Conservation (phyloP, 2,888 invertebrate genomes). For the Galeopsomyia nigrocyanea region DNA sequence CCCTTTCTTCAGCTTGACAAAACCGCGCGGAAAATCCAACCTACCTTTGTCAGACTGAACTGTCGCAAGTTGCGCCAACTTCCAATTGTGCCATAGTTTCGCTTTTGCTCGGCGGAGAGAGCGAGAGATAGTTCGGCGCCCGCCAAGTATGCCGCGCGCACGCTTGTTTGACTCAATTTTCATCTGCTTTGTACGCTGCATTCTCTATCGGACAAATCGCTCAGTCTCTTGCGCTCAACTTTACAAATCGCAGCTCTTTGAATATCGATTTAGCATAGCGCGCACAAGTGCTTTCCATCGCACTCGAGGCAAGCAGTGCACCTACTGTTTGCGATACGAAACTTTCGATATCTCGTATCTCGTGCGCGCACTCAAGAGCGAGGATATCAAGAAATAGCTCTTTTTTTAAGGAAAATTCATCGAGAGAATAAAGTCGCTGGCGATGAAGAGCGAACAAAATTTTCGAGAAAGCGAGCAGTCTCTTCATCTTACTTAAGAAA, state of each 20-base stretch:
- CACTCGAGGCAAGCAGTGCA: too few species aligned
- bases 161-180: constrained; percentile 36
- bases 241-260: too few species aligned
- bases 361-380: too few species aligned
- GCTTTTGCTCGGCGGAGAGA: not conserved
- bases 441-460: too few species aligned
- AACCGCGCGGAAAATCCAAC: constrained; percentile 40
- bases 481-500: constrained; percentile 3
- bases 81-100: constrained; percentile 40
- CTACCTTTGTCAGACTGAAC: constrained; percentile 40
- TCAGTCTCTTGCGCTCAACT: not conserved
- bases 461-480: too few species aligned
- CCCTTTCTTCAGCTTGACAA: constrained; percentile 23
- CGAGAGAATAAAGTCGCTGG: too few species aligned
- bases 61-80: constrained; percentile 43
- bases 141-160: constrained; percentile 17
- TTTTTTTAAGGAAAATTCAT: too few species aligned
- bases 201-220: not conserved
- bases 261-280: too few species aligned
- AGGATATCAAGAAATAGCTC: too few species aligned
- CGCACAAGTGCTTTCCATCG: too few species aligned
- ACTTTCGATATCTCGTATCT: too few species aligned
- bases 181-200: constrained; percentile 7
- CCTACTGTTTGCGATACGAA: too few species aligned
- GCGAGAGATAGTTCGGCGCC: constrained; percentile 23